phyloP scores from a whole-genome alignment of 2,797 vertebrate genomes.

The Dipus sagitta region DNA sequence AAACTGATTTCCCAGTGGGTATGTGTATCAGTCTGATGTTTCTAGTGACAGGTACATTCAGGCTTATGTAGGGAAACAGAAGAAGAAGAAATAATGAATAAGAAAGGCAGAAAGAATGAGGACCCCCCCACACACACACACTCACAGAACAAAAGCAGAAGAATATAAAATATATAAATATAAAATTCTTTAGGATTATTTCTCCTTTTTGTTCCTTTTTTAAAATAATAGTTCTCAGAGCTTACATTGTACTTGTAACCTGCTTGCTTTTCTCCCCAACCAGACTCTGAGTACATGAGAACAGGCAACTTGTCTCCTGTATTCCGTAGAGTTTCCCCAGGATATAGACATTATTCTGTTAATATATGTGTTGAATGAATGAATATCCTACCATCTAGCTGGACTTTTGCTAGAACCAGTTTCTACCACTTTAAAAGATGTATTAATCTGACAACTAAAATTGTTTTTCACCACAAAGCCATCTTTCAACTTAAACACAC shows the following conservation, averaged over 20 bases:
- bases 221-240: slow-evolving; percentile 19
- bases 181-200: not conserved
- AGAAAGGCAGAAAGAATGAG: not conserved
- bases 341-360: not conserved
- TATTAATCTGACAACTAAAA: not conserved
- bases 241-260: not conserved
- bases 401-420: not conserved
- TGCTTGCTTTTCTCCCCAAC: not conserved
- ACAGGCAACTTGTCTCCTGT: not conserved
- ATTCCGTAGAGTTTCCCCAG: not conserved
- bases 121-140: too few species aligned
- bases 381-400: not conserved
- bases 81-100: slow-evolving; percentile 20
- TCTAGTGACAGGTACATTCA: not conserved
- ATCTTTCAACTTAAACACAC: not conserved
- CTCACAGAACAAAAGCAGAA: not conserved
- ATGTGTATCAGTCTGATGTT: not conserved
- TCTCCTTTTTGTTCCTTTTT: not conserved
- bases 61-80: not conserved
- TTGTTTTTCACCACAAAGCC: not conserved
- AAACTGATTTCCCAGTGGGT: not conserved
- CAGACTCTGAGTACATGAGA: not conserved
- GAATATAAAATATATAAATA: not conserved
- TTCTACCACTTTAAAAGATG: not conserved
- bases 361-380: not conserved